Base-by-base conservation (phyloP, 2,797 vertebrate genomes). In the Acipenser ruthenus region DNA sequence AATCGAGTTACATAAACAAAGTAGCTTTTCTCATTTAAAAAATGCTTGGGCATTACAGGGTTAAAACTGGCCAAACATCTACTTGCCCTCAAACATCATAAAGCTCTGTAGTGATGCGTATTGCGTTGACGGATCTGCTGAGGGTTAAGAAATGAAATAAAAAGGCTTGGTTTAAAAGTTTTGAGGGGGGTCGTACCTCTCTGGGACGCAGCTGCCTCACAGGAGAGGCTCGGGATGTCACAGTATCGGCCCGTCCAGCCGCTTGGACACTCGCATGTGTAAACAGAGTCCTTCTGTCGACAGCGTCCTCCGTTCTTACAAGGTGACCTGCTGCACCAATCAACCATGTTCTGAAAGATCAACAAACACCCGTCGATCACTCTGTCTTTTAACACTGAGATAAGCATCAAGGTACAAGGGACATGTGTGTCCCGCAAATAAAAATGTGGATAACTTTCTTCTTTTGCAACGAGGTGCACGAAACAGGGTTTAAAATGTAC, bases 291-390 rank as follows among this genome's bases (percentile, higher is more conserved):
- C 2, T 82, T 85, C 68, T 88, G 90, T 2, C 81, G 80, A 69
- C 95, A 97, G 51, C 81, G 90, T 6, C 93, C 95, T 48, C 90
- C 89, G 4, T 95, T 94, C 77, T 91, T 88, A 71, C 95, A 97
- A 4, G 88, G 88, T 48, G 81, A 86, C 2, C 77, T 82, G 65
- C 86, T 84, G 77, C 95, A 97, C 89, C 90, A 91, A 72, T 95
- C 93, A 10, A 92, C 81, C 48, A 85, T 79, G 0, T 80, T 83
- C 93, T 96, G 69, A 6, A 47, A 37, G 50, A 18, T 15, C 15
- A 18, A 37, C 23, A 4, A 37, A 37, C 23, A 37, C 23, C 23
- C 23, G 23, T 37, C 23, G 23, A 37, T 37, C 23, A 37, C 4
- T 37, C 23, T 37, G 23, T 37, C 23, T 37, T 4, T 37, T 37